phyloP scores from a whole-genome alignment of 2,888 invertebrate species.

The Tryphoninae sp. region DNA sequence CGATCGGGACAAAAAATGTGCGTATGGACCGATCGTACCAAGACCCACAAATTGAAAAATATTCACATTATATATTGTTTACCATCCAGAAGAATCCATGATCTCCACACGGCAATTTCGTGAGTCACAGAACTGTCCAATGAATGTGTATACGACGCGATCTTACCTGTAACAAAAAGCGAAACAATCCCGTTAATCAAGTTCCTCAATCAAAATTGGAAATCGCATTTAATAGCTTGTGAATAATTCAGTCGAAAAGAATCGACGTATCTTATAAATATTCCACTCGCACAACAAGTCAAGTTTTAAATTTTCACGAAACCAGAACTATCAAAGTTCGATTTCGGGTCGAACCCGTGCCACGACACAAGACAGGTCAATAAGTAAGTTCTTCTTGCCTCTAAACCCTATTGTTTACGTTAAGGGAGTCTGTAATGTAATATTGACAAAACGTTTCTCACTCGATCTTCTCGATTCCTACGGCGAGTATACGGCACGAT shows the following conservation, averaged over 20 bases:
- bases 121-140: not conserved
- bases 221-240: not conserved
- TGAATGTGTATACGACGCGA: not conserved
- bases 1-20: too few species aligned
- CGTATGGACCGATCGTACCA: too few species aligned
- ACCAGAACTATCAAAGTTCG: not conserved
- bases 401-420: not conserved
- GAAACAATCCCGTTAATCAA: slow-evolving; percentile 5
- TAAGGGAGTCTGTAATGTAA: not conserved
- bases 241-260: too few species aligned
- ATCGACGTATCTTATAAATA: not conserved
- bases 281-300: not conserved
- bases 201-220: not conserved
- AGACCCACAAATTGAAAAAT: too few species aligned
- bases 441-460: slow-evolving; percentile 21
- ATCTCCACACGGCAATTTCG: not conserved
- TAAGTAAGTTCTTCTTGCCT: not conserved
- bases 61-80: not conserved
- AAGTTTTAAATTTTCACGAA: not conserved
- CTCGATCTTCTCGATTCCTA: slow-evolving; percentile 9
- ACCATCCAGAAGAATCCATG: slow-evolving; percentile 20
- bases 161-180: slow-evolving; percentile 59
- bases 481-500: not conserved
- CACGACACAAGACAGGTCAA: not conserved
- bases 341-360: not conserved